Evolutionary conservation across 2,888 invertebrate species (phyloP).

Genomic region (Brachypalpus laphriformis): DNA sequence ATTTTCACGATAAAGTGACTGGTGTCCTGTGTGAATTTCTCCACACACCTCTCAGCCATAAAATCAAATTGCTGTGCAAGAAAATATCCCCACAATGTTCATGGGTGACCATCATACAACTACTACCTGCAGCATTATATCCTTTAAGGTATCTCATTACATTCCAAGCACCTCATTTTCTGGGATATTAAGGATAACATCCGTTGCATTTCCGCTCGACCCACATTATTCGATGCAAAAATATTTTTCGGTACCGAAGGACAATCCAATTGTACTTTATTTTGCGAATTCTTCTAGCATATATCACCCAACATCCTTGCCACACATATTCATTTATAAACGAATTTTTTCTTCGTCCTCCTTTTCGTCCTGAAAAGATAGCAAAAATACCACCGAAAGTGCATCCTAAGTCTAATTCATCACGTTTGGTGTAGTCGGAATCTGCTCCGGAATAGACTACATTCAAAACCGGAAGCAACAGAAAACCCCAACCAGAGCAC

Average conservation of each 20-base stretch:
- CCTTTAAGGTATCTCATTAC: conserved; percentile 69
- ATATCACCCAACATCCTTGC: conserved; percentile 48
- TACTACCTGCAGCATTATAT: conserved; percentile 35
- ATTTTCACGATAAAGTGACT: conserved; percentile 35
- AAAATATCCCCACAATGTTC: conserved; percentile 3
- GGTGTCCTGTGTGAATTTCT: conserved; percentile 27
- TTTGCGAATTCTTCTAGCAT: conserved; percentile 12
- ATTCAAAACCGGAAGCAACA: conserved; percentile 64
- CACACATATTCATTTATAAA: conserved; percentile 3
- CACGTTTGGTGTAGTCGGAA: conserved; percentile 64
- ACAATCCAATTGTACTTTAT: conserved; percentile 67
- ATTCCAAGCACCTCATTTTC: conserved; percentile 73
- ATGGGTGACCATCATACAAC: conserved; percentile 29
- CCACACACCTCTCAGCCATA: conserved; percentile 45
- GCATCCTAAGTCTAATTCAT: conserved; percentile 71
- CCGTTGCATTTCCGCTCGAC: conserved; percentile 62
- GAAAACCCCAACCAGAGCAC: conserved; percentile 36
- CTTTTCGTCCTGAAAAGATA: conserved; percentile 4
- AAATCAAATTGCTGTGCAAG: conserved; percentile 64
- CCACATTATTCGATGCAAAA: conserved; percentile 56
- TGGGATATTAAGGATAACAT: conserved; percentile 64
- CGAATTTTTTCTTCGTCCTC: not conserved
- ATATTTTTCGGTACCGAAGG: conserved; percentile 58
- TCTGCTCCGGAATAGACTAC: conserved; percentile 63
- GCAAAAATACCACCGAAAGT: conserved; percentile 31